phyloP scores from a whole-genome alignment of 2,113 vertebrate species.

The Dasyprocta punctata region DNA sequence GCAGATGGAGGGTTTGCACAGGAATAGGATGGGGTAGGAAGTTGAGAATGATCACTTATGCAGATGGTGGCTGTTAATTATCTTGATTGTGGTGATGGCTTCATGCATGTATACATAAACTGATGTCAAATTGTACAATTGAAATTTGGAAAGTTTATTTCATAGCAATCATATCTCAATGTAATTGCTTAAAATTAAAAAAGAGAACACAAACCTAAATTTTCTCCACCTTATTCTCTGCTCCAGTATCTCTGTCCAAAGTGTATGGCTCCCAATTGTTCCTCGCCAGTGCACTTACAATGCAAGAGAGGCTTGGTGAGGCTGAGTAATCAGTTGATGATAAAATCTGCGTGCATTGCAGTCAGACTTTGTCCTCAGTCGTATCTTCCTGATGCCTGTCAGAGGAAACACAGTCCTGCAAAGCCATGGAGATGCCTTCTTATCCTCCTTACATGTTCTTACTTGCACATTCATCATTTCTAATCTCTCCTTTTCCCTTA shows the following conservation, averaged over 20 bases:
- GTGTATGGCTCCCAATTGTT: neutral
- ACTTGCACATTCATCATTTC: neutral
- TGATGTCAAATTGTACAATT: neutral
- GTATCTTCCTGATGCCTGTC: neutral
- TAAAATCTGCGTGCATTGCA: neutral
- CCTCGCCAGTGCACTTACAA: neutral
- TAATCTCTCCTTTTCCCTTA: neutral
- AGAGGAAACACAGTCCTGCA: neutral
- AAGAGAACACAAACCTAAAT: neutral
- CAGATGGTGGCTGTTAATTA: neutral
- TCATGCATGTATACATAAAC: neutral
- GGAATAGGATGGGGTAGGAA: neutral
- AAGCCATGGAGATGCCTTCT: neutral
- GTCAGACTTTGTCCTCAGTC: neutral
- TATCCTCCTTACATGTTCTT: neutral
- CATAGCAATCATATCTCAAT: neutral
- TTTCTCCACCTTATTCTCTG: neutral
- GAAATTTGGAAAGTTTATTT: neutral
- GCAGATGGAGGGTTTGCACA: neutral
- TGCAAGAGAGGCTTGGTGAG: neutral
- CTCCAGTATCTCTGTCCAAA: neutral
- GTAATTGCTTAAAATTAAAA: neutral
- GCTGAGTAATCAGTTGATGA: neutral
- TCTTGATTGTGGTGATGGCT: neutral
- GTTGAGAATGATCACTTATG: neutral